phyloP scores from a whole-genome alignment of 1,140 invertebrate genomes.

The Eumaeus atala region DNA sequence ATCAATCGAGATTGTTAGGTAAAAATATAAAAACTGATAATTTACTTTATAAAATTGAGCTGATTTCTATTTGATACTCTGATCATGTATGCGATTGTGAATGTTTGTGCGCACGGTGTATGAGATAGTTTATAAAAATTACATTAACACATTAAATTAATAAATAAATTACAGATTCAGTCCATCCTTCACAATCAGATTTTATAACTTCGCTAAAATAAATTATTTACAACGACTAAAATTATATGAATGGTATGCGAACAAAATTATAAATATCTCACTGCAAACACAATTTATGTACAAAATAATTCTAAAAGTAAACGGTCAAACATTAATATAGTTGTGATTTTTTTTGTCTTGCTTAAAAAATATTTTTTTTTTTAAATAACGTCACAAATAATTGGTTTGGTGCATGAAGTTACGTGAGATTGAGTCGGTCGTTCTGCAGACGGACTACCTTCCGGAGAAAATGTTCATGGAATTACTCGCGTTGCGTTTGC shows the following conservation, averaged over 20 bases:
- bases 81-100: conserved; percentile 8
- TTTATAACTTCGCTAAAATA: conserved; percentile 33
- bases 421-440: background rate
- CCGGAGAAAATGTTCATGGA: conserved; percentile 83
- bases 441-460: conserved; percentile 67
- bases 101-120: conserved; percentile 7
- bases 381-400: background rate
- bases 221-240: conserved; percentile 32
- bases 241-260: conserved; percentile 9
- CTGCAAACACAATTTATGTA: conserved; percentile 25
- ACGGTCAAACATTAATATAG: conserved; percentile 3
- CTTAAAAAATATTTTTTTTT: no score
- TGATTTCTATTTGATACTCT: conserved; percentile 1
- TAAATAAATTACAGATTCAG: conserved; percentile 47
- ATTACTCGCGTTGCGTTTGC: conserved; percentile 81
- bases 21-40: background rate
- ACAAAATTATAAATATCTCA: conserved; percentile 9
- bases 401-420: conserved; percentile 12
- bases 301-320: conserved; percentile 27
- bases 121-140: conserved; percentile 14
- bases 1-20: conserved; percentile 8
- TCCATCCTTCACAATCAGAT: conserved; percentile 34
- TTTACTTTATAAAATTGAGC: no score
- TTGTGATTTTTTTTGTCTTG: conserved; percentile 2
- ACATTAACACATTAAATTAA: conserved; percentile 30